Base-by-base conservation (phyloP, 2,113 vertebrate genomes). In the Eubucco bourcierii region DNA sequence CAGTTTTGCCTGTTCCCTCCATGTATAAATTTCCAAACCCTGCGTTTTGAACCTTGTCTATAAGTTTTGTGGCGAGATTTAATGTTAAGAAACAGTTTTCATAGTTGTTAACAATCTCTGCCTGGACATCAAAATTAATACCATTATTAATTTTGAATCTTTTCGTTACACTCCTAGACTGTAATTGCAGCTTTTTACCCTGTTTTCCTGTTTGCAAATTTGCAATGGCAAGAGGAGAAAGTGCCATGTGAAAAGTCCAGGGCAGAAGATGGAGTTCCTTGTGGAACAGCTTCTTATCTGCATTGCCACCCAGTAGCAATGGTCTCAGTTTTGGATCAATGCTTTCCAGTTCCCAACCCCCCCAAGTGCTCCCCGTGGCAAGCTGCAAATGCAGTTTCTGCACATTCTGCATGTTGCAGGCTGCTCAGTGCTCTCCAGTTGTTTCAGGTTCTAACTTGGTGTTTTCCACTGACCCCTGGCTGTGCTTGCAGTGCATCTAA, bases 131-230 rank as follows among this genome's bases (percentile, higher is more conserved):
- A n/a, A n/a, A n/a, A n/a, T n/a, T n/a, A n/a, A n/a, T n/a, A n/a
- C n/a, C n/a, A n/a, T n/a, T n/a, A n/a, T n/a, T n/a, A n/a, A n/a
- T n/a, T n/a, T n/a, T n/a, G n/a, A n/a, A n/a, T n/a, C n/a, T n/a
- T n/a, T n/a, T n/a, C n/a, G n/a, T n/a, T n/a, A n/a, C n/a, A n/a
- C n/a, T n/a, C 34, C 58, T 28, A 41, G 53, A 9, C 64, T 84
- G 37, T 65, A 87, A 93, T 15, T 77, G 64, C 65, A 89, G 64
- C 55, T 89, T 95, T 68, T 44, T 41, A 41, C 68, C 27, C 78
- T 39, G 77, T 77, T 80, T 86, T 87, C 55, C 68, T 89, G 82
- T 89, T 89, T 73, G 80, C 64, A 68, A 65, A 64, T 91, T 68
- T 64, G n/a, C 81, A 83, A n/a, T 3, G 7, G 72, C 39, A 79